These are phyloP conservation scores for Drosophila nigrodunni DNA, from an alignment of 1,140 invertebrate species.

Conservation along the genomic window DNA sequence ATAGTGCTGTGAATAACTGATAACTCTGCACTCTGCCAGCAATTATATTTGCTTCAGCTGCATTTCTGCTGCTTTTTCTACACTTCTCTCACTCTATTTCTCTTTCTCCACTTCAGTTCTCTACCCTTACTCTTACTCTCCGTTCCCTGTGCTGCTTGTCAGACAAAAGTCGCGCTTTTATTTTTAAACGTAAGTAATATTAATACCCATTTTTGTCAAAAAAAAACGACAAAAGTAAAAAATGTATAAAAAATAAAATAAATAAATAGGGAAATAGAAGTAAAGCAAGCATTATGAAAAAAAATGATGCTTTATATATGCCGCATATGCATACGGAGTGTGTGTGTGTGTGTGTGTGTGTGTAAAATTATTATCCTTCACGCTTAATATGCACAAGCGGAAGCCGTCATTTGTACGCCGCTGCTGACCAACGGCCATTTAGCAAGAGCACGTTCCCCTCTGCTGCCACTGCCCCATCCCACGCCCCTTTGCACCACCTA, in stretches of 20 bases:
- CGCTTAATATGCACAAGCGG: slow-evolving; percentile 83
- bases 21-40: background rate
- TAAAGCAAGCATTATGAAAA: slow-evolving; percentile 40
- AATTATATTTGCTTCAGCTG: slow-evolving; percentile 11
- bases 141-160: slow-evolving; percentile 36
- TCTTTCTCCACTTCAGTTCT: background rate
- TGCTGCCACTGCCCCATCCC: background rate
- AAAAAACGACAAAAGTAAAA: slow-evolving; percentile 11
- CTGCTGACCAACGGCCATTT: slow-evolving; percentile 76
- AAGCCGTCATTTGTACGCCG: slow-evolving; percentile 83
- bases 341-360: slow-evolving; percentile 58
- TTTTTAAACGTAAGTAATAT: slow-evolving; percentile 83
- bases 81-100: background rate
- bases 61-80: background rate
- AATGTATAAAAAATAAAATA: slow-evolving; percentile 19
- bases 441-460: slow-evolving; percentile 57
- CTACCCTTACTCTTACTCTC: background rate
- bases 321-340: slow-evolving; percentile 39
- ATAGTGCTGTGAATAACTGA: background rate
- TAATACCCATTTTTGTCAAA: slow-evolving; percentile 76
- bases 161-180: slow-evolving; percentile 71
- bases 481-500: background rate
- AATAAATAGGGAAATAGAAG: slow-evolving; percentile 15
- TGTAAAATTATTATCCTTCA: slow-evolving; percentile 82
- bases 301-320: slow-evolving; percentile 60